Evolutionary conservation across 2,113 vertebrate species (phyloP), one percentile per base, ranked within the genome.

Genomic region (Tiliqua scincoides): DNA sequence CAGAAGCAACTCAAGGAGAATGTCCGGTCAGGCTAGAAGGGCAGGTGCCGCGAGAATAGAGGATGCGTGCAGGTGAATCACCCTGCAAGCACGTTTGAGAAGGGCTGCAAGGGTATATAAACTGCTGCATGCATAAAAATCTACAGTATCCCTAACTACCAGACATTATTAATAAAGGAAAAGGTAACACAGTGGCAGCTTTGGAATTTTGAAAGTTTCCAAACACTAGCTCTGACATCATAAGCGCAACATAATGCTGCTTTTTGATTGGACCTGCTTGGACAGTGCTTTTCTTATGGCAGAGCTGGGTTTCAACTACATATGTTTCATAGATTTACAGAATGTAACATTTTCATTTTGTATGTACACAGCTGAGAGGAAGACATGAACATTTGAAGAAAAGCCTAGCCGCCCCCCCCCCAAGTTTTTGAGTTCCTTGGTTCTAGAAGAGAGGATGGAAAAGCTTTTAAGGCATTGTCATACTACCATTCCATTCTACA

Each of bases 161-260:
- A 23, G 37, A 37, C 37, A 43, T 48, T n/a, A 10, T 40, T 67
- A 65, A 23, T 7, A 63, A 30, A 8, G 2, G 30, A 27, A 65
- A 27, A 27, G 23, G 25, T 40, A 20, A 40, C 30, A 12, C 67
- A 70, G 30, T 14, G 11, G 18, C 61, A 68, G 27, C 11, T 9
- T 21, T 15, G 37, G 30, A 59, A 61, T 25, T 92, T 88, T 40
- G 77, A 84, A 57, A 89, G 79, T 91, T 92, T 87, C 91, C 89
- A 78, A 87, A 89, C 62, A 48, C 32, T 63, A 25, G 54, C 23
- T 43, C 30, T 9, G 32, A 54, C 37, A 8, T 37, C 10, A 65
- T 63, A 25, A 74, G 25, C 27, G 9, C 23, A 72, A 17, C n/a
- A 27, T 63, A 21, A 10, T 87, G 63, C 18, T 79, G 17, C 32